Percentiles rank a stretch among this genome's conserved stretches.
phyloP scores from a whole-genome alignment of 2,888 invertebrate species.

The Parnassius mnemosyne region DNA sequence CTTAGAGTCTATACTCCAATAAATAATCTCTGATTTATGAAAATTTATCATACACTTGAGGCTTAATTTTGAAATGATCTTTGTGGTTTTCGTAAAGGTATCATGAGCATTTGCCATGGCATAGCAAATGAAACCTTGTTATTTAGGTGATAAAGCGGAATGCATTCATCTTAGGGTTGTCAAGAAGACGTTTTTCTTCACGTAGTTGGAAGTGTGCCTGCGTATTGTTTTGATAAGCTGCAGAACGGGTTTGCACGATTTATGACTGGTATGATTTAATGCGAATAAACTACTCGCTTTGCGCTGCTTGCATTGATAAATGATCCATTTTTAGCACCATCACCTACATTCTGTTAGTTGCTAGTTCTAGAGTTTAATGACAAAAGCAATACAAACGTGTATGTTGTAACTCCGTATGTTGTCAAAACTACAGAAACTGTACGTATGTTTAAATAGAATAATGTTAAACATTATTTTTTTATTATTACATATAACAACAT shows the following conservation, averaged over 20 bases:
- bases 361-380: conserved; percentile 27
- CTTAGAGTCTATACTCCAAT: conserved; percentile 77
- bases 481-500: no score
- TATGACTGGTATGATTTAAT: conserved; percentile 79
- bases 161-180: conserved; percentile 40
- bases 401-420: no score
- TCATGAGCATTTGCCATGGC: conserved; percentile 40
- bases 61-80: conserved; percentile 78
- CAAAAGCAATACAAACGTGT: no score
- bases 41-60: conserved; percentile 78
- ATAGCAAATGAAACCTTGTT: conserved; percentile 59
- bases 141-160: conserved; percentile 46
- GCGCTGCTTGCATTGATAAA: conserved; percentile 72
- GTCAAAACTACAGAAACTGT: no score
- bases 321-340: conserved; percentile 65
- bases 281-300: conserved; percentile 77
- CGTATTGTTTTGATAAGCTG: conserved; percentile 82
- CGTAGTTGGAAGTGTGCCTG: conserved; percentile 74
- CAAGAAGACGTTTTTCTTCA: conserved; percentile 60
- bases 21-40: conserved; percentile 78
- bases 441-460: no score
- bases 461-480: no score
- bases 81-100: conserved; percentile 44
- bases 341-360: conserved; percentile 48
- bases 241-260: conserved; percentile 78